These are phyloP conservation scores for Tetramorium simillimum DNA, from an alignment of 1,140 invertebrate genomes.

Conservation along the genomic window DNA sequence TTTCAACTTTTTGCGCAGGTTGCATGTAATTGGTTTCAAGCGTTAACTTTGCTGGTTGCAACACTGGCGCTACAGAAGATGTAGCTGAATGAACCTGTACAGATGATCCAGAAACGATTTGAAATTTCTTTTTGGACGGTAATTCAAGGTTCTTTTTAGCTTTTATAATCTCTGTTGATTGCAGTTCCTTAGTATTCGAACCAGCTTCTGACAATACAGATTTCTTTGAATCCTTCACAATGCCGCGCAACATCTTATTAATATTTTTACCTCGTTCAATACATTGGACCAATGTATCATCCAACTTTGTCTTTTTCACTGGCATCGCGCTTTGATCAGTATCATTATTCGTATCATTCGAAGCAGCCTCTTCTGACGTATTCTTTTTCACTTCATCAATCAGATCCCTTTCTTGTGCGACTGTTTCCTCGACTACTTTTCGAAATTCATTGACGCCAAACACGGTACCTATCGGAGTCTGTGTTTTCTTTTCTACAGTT, in stretches of 20 bases:
- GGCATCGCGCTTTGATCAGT: not conserved
- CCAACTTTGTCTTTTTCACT: not conserved
- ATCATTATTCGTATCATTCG: not conserved
- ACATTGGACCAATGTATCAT: not conserved
- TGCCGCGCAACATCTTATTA: not conserved
- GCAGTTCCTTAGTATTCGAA: not conserved
- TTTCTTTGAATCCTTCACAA: not conserved
- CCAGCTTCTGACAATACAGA: not conserved
- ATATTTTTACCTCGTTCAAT: not conserved
- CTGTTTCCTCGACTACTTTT: too few relatives aligned
- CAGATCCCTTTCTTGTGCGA: too few relatives aligned
- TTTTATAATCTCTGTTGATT: not conserved
- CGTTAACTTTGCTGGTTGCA: not conserved
- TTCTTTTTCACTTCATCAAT: not conserved
- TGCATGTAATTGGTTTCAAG: not conserved
- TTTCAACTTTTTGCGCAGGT: not conserved
- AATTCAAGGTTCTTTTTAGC: not conserved
- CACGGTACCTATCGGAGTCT: not conserved
- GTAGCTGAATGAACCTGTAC: too few relatives aligned
- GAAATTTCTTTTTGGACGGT: too few relatives aligned
- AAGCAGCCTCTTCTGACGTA: not conserved
- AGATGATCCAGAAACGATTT: too few relatives aligned
- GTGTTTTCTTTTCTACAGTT: not conserved
- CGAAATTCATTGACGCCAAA: too few relatives aligned
- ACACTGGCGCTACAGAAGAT: not conserved